Conservation (phyloP, 2,888 invertebrate genomes). For the Tinea pellionella region DNA sequence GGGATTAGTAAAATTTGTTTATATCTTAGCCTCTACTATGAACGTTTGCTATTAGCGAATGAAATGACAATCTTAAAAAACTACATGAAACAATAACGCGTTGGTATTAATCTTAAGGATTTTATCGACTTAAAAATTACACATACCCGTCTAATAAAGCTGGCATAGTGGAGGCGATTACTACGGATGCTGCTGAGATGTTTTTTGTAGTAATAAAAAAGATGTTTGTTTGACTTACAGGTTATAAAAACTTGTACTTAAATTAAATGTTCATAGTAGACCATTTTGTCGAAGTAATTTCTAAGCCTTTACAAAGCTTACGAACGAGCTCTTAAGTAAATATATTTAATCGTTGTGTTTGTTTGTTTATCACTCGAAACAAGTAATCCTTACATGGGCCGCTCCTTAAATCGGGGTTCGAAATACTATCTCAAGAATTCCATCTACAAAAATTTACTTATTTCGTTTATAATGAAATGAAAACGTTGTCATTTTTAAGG, state of each 20-base stretch:
- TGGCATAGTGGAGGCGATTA: too few relatives aligned
- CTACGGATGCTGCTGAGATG: too few relatives aligned
- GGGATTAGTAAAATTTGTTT: constrained; percentile 4
- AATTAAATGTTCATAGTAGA: not conserved
- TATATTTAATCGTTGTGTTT: constrained; percentile 11
- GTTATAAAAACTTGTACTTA: too few relatives aligned
- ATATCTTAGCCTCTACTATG: not conserved
- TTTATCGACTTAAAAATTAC: too few relatives aligned
- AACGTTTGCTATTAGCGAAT: not conserved
- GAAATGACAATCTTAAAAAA: too few relatives aligned
- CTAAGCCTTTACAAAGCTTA: constrained; percentile 6
- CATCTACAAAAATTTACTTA: too few relatives aligned
- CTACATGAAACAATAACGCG: too few relatives aligned
- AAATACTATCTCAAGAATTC: not conserved
- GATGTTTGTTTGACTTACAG: too few relatives aligned
- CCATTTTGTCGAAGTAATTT: not conserved
- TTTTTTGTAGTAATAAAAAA: too few relatives aligned
- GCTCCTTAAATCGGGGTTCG: not conserved
- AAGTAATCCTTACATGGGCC: not conserved
- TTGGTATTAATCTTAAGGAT: too few relatives aligned
- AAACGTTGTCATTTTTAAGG: not conserved
- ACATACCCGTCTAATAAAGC: too few relatives aligned
- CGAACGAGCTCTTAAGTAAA: constrained; percentile 7
- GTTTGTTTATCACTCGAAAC: constrained; percentile 7
- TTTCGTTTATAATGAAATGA: not conserved